Conservation (phyloP, 2,113 vertebrate genomes). For the Rhinolophus ferrumequinum region DNA sequence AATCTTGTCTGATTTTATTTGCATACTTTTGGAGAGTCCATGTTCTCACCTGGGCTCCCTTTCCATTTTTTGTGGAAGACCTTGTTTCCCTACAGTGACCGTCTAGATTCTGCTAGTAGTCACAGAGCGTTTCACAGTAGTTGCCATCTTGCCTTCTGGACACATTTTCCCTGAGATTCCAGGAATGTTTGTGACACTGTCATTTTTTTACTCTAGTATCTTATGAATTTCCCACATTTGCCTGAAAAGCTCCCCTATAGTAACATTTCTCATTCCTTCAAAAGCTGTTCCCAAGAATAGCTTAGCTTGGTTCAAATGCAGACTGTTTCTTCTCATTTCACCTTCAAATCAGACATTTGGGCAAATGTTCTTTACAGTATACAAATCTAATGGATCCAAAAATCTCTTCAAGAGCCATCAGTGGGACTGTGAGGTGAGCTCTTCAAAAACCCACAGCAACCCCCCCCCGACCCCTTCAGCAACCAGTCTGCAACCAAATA, state of each 20-base stretch:
- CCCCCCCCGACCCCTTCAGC: background rate
- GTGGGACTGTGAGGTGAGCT: background rate
- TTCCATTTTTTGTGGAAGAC: background rate
- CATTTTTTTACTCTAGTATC: conserved; percentile 13
- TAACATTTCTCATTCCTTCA: conserved; percentile 1
- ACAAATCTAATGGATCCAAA: background rate
- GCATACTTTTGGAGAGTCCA: background rate
- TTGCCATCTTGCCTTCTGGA: background rate
- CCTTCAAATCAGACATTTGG: conserved; percentile 34
- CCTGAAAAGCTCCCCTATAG: background rate
- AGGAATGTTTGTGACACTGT: background rate
- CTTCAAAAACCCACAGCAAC: background rate
- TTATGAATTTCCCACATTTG: background rate
- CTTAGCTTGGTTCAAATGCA: conserved; percentile 34
- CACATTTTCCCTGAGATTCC: conserved; percentile 2
- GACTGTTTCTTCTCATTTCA: background rate
- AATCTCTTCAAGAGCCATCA: background rate
- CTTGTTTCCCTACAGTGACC: background rate
- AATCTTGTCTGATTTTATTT: background rate
- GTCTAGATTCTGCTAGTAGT: background rate
- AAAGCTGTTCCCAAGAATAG: conserved; percentile 20
- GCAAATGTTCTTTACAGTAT: background rate
- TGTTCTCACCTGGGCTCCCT: background rate
- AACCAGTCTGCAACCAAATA: background rate
- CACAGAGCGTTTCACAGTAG: background rate